These are phyloP conservation scores for Procapra przewalskii DNA, from an alignment of 2,113 vertebrate genomes.

Conservation along the genomic window DNA sequence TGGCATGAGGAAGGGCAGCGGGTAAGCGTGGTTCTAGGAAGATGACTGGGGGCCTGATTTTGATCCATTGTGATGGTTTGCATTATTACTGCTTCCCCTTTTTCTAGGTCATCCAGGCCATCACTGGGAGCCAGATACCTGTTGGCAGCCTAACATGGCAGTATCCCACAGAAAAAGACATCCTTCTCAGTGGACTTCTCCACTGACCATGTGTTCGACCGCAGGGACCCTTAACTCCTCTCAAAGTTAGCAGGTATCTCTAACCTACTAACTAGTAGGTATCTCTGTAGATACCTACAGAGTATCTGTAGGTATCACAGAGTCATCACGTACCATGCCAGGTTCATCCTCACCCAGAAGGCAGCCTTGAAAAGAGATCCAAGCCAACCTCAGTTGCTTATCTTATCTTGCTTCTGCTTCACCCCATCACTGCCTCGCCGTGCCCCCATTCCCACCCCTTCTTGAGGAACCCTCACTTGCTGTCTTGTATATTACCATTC, in stretches of 20 bases:
- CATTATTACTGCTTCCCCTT: accelerated
- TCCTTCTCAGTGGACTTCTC: background rate
- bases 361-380: background rate
- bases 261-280: background rate
- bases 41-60: background rate
- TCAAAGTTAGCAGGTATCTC: background rate
- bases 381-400: background rate
- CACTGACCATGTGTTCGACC: accelerated
- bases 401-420: background rate
- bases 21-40: background rate
- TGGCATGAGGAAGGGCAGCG: background rate
- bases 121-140: background rate
- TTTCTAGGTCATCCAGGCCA: no score
- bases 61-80: background rate
- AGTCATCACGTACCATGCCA: background rate
- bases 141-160: background rate
- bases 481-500: background rate
- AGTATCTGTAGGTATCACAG: background rate
- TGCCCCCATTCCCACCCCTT: background rate
- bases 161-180: background rate
- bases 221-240: background rate
- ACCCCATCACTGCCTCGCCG: no score
- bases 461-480: background rate
- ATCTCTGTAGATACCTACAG: background rate
- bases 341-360: background rate